A percentile compares a stretch with the other conserved stretches of the same genome.
phyloP scores from a whole-genome alignment of 2,113 vertebrate species.

The Clinocottus analis region DNA sequence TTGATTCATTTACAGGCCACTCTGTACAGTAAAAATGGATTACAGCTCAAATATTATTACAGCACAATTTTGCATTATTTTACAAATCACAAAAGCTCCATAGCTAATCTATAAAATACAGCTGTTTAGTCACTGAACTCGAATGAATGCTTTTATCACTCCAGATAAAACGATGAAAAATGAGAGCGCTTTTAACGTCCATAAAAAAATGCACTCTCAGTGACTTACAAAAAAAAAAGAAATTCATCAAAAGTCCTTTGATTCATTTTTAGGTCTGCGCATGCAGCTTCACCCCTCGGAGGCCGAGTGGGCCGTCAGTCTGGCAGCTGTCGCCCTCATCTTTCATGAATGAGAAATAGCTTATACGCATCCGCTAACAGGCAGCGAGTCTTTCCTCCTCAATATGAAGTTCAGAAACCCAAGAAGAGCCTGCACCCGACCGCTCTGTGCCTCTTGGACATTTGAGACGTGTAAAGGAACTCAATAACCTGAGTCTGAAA shows the following conservation, averaged over 20 bases:
- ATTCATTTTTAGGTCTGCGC: slow-evolving; percentile 39
- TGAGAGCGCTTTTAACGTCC: slow-evolving; percentile 47
- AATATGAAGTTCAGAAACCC: slow-evolving; percentile 25
- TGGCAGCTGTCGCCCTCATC: slow-evolving; percentile 19
- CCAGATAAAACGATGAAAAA: slow-evolving; percentile 51
- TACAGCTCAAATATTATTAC: slow-evolving; percentile 69
- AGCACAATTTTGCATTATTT: slow-evolving; percentile 63
- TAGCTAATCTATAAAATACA: slow-evolving; percentile 81
- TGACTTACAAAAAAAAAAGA: slow-evolving; percentile 67
- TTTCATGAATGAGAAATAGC: slow-evolving; percentile 55
- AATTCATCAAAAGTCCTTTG: slow-evolving; percentile 66
- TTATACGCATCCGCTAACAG: slow-evolving; percentile 40
- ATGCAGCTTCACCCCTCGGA: slow-evolving; percentile 31
- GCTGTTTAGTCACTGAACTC: slow-evolving; percentile 70
- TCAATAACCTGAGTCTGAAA: slow-evolving; percentile 36
- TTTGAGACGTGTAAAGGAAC: slow-evolving; percentile 10
- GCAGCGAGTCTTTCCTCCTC: slow-evolving; percentile 19
- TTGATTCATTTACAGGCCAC: slow-evolving; percentile 70
- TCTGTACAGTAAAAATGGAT: slow-evolving; percentile 76
- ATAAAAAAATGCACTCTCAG: slow-evolving; percentile 68
- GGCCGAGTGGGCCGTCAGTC: slow-evolving; percentile 27
- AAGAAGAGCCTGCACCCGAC: not conserved
- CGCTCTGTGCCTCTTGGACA: slow-evolving; percentile 22
- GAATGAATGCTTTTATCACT: slow-evolving; percentile 41
- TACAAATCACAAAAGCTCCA: slow-evolving; percentile 70